Evolutionary conservation across 2,888 invertebrate genomes (phyloP).

Genomic region (Cotesia congregata): DNA sequence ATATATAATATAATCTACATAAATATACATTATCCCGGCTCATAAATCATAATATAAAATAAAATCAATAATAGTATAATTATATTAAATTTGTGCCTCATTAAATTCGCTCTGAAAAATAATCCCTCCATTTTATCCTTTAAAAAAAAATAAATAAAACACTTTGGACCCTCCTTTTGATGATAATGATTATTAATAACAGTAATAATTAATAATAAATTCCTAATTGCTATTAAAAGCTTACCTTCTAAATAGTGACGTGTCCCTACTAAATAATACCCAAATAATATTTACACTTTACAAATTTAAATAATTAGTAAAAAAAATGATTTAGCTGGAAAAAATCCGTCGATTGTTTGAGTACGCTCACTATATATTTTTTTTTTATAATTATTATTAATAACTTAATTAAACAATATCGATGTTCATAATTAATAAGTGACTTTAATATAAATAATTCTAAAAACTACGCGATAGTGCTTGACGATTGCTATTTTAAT

Average conservation of each 20-base stretch:
- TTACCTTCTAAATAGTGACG: constrained; percentile 20
- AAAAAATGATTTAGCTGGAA: background rate
- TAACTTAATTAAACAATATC: background rate
- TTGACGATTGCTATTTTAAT: constrained; percentile 25
- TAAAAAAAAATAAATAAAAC: too few relatives aligned
- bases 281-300: background rate
- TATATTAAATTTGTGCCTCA: too few relatives aligned
- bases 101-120: too few relatives aligned
- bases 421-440: constrained; percentile 7
- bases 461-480: background rate
- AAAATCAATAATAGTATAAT: too few relatives aligned
- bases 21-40: too few relatives aligned
- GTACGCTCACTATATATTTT: background rate
- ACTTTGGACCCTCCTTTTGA: constrained; percentile 51
- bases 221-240: constrained; percentile 46
- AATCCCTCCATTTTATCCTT: too few relatives aligned
- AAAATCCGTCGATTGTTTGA: background rate
- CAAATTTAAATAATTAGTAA: background rate
- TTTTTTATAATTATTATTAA: background rate
- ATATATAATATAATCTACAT: too few relatives aligned
- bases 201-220: constrained; percentile 43
- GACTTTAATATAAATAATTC: constrained; percentile 3
- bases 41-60: too few relatives aligned
- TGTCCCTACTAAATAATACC: background rate
- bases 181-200: constrained; percentile 42